These are phyloP conservation scores for Acropora tenuis DNA, from an alignment of 64 coral and sea anemone species.

Conservation along the genomic window DNA sequence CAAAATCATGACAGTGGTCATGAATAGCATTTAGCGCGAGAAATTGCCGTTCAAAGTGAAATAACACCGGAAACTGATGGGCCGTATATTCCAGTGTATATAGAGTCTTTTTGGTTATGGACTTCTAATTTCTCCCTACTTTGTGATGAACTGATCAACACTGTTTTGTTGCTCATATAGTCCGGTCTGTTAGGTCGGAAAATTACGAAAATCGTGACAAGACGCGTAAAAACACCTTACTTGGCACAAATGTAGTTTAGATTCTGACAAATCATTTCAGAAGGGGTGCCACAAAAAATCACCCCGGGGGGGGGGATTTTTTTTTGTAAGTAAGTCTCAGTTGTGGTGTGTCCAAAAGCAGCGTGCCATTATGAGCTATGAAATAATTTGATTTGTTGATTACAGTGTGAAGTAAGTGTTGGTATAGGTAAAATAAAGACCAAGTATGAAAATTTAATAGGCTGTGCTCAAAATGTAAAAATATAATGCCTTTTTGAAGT, in stretches of 20 bases:
- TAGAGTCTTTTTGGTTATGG: too few relatives aligned
- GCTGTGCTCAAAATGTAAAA: neutral
- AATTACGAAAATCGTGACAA: slow-evolving; percentile 59
- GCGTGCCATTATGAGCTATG: neutral
- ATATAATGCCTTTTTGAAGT: neutral
- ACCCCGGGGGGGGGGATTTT: neutral
- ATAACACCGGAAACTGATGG: too few relatives aligned
- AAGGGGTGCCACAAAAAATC: slow-evolving; percentile 40
- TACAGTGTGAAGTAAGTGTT: neutral
- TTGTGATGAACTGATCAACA: too few relatives aligned
- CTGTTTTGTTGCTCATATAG: neutral
- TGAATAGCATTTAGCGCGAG: too few relatives aligned
- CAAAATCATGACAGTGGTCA: too few relatives aligned
- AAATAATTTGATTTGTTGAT: neutral
- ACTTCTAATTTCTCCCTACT: too few relatives aligned
- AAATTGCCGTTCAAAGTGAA: too few relatives aligned
- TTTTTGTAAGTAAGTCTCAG: neutral
- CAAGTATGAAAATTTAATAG: neutral
- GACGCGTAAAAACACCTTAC: slow-evolving; percentile 46
- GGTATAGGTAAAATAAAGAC: neutral
- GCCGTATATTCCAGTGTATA: too few relatives aligned
- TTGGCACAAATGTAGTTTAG: slow-evolving; percentile 47
- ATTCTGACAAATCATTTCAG: slow-evolving; percentile 37
- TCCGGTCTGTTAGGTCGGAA: slow-evolving; percentile 11
- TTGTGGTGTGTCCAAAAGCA: neutral